These are phyloP conservation scores for Synergus laeviventris DNA, from an alignment of 2,888 invertebrate genomes.

Conservation along the genomic window DNA sequence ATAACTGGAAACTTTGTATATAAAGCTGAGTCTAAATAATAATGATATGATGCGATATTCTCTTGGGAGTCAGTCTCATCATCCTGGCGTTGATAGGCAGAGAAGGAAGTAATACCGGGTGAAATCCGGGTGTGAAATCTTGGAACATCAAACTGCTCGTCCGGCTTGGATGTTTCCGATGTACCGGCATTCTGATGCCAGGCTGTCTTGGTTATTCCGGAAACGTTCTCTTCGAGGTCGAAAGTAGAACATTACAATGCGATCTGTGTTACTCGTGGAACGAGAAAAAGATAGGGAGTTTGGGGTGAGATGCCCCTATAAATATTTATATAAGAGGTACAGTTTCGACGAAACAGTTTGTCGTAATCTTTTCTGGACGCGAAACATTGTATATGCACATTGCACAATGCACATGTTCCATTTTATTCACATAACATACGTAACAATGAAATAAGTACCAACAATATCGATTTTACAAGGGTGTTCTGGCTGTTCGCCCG, in stretches of 20 bases:
- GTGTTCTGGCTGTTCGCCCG: conserved; percentile 14
- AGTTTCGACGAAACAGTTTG: conserved; percentile 51
- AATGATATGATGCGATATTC: background rate
- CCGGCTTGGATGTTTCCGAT: conserved; percentile 27
- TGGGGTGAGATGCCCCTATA: conserved; percentile 51
- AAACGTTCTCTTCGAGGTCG: conserved; percentile 52
- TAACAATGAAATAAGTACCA: conserved; percentile 17
- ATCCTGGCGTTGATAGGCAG: conserved; percentile 2
- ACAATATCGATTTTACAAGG: conserved; percentile 46
- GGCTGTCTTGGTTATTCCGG: conserved; percentile 50
- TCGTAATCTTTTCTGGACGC: conserved; percentile 43
- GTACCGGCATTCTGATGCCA: conserved; percentile 30
- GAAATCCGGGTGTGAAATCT: conserved; percentile 36
- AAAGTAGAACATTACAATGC: conserved; percentile 66
- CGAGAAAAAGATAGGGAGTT: conserved; percentile 42
- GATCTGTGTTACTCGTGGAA: conserved; percentile 60
- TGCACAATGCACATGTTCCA: conserved; percentile 42
- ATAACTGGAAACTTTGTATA: background rate
- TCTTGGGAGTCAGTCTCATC: conserved; percentile 1
- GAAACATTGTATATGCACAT: conserved; percentile 29
- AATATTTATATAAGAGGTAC: conserved; percentile 60
- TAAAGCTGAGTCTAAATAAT: background rate
- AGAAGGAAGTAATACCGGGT: conserved; percentile 15
- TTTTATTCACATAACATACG: conserved; percentile 42
- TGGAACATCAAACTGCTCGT: conserved; percentile 24